A percentile compares a stretch with the other conserved stretches of the same genome.
phyloP scores from a whole-genome alignment of 2,797 vertebrate genomes.

The Scleropages formosus region DNA sequence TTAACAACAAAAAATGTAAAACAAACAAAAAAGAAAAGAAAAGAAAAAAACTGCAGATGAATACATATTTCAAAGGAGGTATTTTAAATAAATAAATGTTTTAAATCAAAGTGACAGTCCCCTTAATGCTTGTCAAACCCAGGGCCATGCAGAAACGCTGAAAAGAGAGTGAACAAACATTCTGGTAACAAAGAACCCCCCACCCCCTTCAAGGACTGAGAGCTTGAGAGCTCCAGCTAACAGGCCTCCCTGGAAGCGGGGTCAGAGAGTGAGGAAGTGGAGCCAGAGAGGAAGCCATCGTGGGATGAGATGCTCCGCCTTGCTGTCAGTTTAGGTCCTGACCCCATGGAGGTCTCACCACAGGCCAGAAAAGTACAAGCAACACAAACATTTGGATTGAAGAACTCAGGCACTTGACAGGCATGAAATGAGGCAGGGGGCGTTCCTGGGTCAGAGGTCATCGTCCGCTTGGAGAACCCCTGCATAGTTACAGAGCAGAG shows the following conservation, averaged over 20 bases:
- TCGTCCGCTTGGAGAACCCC: conserved; percentile 6
- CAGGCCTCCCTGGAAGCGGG: background rate
- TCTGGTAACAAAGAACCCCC: conserved; percentile 22
- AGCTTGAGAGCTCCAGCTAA: too few species aligned
- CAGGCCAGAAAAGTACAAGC: background rate
- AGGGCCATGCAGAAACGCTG: background rate
- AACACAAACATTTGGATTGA: conserved; percentile 21
- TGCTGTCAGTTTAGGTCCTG: background rate
- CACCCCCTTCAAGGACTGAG: too few species aligned
- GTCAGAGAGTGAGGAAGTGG: background rate
- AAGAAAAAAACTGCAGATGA: conserved; percentile 62
- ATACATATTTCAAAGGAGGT: conserved; percentile 53
- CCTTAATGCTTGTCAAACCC: conserved; percentile 58
- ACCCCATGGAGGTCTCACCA: background rate
- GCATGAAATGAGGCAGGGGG: conserved; percentile 24
- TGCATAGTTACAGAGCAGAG: conserved; percentile 14
- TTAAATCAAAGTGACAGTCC: conserved; percentile 66
- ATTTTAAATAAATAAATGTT: conserved; percentile 75
- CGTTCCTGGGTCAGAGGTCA: conserved; percentile 19
- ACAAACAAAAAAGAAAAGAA: conserved; percentile 26
- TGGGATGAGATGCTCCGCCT: too few species aligned
- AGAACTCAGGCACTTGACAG: conserved; percentile 38
- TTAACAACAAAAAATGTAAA: conserved; percentile 52
- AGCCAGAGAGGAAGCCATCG: background rate
- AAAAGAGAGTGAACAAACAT: conserved; percentile 16